Evolutionary conservation across 2,888 invertebrate genomes (phyloP).

Genomic region (Craniophora ligustri): DNA sequence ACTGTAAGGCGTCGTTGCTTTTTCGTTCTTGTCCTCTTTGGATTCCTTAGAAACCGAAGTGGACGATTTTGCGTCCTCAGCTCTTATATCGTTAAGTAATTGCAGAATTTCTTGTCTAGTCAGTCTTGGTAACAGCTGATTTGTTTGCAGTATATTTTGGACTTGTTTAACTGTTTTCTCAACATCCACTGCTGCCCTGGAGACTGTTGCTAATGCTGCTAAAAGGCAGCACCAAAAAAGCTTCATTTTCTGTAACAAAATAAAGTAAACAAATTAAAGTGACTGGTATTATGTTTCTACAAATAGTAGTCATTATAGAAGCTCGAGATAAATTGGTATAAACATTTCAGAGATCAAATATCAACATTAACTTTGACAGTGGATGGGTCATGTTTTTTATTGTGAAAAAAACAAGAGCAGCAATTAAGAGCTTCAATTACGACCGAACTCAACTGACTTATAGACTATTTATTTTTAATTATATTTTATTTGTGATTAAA

Average conservation of each 20-base stretch:
- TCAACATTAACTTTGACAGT: slow-evolving; percentile 24
- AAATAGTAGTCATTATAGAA: neutral
- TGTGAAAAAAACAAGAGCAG: slow-evolving; percentile 6
- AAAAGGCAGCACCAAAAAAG: slow-evolving; percentile 72
- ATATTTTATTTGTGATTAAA: neutral
- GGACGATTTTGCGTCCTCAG: slow-evolving; percentile 79
- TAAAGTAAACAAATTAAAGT: slow-evolving; percentile 13
- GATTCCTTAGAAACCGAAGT: slow-evolving; percentile 66
- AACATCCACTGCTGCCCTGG: slow-evolving; percentile 78
- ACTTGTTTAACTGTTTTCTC: slow-evolving; percentile 91
- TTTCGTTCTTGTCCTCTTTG: slow-evolving; percentile 58
- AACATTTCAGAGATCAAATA: slow-evolving; percentile 22
- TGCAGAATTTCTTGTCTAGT: slow-evolving; percentile 90
- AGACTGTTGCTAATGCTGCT: slow-evolving; percentile 60
- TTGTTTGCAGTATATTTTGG: slow-evolving; percentile 89
- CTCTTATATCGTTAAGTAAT: slow-evolving; percentile 90
- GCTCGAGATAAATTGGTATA: neutral
- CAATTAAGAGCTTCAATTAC: slow-evolving; percentile 15
- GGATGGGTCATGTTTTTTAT: slow-evolving; percentile 13
- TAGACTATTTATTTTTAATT: slow-evolving; percentile 3
- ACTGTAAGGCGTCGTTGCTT: slow-evolving; percentile 59
- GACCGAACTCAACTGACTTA: neutral
- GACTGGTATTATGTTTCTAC: neutral
- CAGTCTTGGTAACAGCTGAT: slow-evolving; percentile 90
- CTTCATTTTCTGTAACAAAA: slow-evolving; percentile 80